A percentile compares a stretch with the other conserved stretches of the same genome.
Evolutionary conservation across 2,888 invertebrate species (phyloP).

Genomic region (Drosophila paranaensis): DNA sequence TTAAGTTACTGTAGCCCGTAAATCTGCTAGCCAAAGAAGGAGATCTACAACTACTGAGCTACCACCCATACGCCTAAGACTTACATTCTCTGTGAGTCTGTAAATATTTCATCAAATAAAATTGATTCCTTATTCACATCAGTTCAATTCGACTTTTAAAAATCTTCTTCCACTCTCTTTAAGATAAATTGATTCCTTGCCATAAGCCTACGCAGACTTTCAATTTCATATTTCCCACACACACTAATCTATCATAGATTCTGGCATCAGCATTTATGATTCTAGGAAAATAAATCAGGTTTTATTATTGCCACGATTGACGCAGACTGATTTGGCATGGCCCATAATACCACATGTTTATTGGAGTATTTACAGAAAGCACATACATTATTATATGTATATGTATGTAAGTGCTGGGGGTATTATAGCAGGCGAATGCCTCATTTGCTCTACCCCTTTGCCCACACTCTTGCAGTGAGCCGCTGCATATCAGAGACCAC

Average conservation of each 20-base stretch:
- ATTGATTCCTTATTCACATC: too few relatives aligned
- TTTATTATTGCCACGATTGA: neutral
- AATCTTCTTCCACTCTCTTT: too few relatives aligned
- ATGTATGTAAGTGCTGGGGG: neutral
- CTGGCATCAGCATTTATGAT: neutral
- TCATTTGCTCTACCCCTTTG: neutral
- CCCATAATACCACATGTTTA: neutral
- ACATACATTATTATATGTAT: neutral
- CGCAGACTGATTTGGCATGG: neutral
- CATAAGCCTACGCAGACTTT: too few relatives aligned
- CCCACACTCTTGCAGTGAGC: neutral
- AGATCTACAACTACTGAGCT: too few relatives aligned
- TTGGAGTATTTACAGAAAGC: neutral
- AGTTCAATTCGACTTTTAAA: too few relatives aligned
- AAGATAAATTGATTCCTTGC: too few relatives aligned
- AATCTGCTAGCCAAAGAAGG: too few relatives aligned
- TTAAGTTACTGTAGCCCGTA: too few relatives aligned
- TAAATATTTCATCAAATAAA: too few relatives aligned
- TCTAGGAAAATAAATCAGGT: constrained; percentile 11
- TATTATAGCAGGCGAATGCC: constrained; percentile 2
- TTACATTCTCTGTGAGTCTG: too few relatives aligned
- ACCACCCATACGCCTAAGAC: too few relatives aligned
- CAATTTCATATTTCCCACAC: neutral
- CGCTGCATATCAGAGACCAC: constrained; percentile 4
- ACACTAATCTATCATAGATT: neutral